Evolutionary conservation across 2,888 invertebrate genomes (phyloP).

Genomic region (Cylindroiulus punctatus): DNA sequence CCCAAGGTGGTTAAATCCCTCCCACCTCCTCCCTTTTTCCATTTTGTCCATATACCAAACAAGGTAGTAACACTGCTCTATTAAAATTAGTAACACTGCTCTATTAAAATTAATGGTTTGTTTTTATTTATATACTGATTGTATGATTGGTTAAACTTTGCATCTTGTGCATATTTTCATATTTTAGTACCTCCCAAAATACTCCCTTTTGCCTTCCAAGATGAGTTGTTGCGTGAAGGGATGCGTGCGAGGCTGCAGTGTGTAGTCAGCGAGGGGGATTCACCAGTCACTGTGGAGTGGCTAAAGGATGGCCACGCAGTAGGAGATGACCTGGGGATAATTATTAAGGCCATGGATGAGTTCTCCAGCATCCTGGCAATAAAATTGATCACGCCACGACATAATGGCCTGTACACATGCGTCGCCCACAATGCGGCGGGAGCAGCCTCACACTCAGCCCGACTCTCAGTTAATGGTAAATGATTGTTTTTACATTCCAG

Average conservation of each 20-base stretch:
- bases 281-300: conserved; percentile 84
- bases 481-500: conserved; percentile 66
- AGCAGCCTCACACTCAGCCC: conserved; percentile 72
- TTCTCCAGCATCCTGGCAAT: conserved; percentile 68
- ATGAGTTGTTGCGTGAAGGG: conserved; percentile 76
- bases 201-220: conserved; percentile 84
- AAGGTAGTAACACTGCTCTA: too few relatives aligned
- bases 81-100: too few relatives aligned
- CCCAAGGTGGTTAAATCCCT: too few relatives aligned
- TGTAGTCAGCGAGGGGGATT: conserved; percentile 80
- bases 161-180: not conserved
- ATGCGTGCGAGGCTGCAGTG: conserved; percentile 79
- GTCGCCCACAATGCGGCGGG: conserved; percentile 76
- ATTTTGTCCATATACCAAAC: too few relatives aligned
- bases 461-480: conserved; percentile 76
- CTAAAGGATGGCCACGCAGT: conserved; percentile 75
- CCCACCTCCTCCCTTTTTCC: too few relatives aligned
- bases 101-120: conserved; percentile 75
- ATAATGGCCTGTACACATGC: conserved; percentile 78
- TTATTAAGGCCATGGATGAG: conserved; percentile 62
- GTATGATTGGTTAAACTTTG: not conserved
- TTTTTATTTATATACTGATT: not conserved
- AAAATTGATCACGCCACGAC: conserved; percentile 73
- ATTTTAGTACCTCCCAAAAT: conserved; percentile 84
- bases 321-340: conserved; percentile 62